A percentile compares a stretch with the other conserved stretches of the same genome.
phyloP scores from a whole-genome alignment of 2,113 vertebrate species.

The Lathamus discolor region DNA sequence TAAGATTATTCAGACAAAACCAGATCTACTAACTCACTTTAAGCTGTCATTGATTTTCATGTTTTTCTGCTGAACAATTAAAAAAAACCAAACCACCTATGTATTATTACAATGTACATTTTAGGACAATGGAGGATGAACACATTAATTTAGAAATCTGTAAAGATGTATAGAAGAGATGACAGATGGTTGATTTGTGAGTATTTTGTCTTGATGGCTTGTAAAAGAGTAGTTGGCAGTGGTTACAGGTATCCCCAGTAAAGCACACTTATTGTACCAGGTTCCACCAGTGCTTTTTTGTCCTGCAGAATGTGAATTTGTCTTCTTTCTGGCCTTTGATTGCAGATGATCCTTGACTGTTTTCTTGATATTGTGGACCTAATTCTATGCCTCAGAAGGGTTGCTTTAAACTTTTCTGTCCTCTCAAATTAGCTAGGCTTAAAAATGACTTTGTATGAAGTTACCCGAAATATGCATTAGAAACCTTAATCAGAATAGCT shows the following conservation, averaged over 20 bases:
- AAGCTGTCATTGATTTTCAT: not conserved
- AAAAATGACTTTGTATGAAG: not conserved
- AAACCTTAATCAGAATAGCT: not conserved
- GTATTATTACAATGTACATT: not conserved
- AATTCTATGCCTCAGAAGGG: not conserved
- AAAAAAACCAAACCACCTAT: not conserved
- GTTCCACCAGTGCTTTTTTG: not conserved
- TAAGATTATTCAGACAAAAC: not conserved
- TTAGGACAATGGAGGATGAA: not conserved
- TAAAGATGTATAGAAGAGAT: not conserved
- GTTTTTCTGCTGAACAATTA: not conserved
- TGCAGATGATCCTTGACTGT: not conserved
- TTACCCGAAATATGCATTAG: not conserved
- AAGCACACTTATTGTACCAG: not conserved
- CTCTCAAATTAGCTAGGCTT: not conserved
- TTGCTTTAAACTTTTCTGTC: not conserved
- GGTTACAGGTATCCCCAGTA: not conserved
- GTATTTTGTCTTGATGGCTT: not conserved
- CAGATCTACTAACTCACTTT: not conserved
- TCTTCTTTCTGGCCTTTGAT: not conserved
- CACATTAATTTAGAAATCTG: not conserved
- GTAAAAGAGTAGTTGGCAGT: not conserved
- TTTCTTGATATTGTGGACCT: not conserved
- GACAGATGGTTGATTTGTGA: not conserved
- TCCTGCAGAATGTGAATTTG: not conserved